Evolutionary conservation across 2,797 vertebrate genomes (phyloP).

Genomic region (Miichthys miiuy): DNA sequence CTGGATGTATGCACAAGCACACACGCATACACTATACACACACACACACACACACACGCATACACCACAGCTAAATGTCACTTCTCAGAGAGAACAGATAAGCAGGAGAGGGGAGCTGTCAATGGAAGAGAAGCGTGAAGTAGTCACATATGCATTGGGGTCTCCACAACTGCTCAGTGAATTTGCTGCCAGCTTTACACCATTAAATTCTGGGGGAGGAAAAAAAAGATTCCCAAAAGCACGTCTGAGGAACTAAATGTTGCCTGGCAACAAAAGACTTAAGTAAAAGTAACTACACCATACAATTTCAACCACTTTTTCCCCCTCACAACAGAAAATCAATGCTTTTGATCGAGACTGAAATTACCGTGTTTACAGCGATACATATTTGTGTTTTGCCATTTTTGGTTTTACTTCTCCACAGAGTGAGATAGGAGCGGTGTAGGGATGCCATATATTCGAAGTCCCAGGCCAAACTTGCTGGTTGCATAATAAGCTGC

Average conservation of each 20-base stretch:
- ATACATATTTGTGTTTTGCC: constrained; percentile 15
- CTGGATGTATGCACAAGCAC: neutral
- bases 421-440: neutral
- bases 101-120: constrained; percentile 56
- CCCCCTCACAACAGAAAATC: constrained; percentile 46
- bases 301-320: neutral
- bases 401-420: neutral
- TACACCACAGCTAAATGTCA: constrained; percentile 53
- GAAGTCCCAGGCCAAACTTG: constrained; percentile 12
- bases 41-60: neutral
- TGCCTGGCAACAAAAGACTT: constrained; percentile 62
- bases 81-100: constrained; percentile 48
- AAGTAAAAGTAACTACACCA: constrained; percentile 45
- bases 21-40: neutral
- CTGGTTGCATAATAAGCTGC: constrained; percentile 39
- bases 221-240: constrained; percentile 21
- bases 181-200: constrained; percentile 49
- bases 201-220: constrained; percentile 24
- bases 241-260: constrained; percentile 47
- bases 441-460: constrained; percentile 4
- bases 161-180: constrained; percentile 52
- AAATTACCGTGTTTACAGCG: constrained; percentile 31
- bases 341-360: constrained; percentile 28
- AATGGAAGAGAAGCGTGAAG: constrained; percentile 60
- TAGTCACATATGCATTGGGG: constrained; percentile 42